A percentile compares a stretch with the other conserved stretches of the same genome.
Conservation (phyloP, 2,888 invertebrate species). For the Choristoneura rosaceana region DNA sequence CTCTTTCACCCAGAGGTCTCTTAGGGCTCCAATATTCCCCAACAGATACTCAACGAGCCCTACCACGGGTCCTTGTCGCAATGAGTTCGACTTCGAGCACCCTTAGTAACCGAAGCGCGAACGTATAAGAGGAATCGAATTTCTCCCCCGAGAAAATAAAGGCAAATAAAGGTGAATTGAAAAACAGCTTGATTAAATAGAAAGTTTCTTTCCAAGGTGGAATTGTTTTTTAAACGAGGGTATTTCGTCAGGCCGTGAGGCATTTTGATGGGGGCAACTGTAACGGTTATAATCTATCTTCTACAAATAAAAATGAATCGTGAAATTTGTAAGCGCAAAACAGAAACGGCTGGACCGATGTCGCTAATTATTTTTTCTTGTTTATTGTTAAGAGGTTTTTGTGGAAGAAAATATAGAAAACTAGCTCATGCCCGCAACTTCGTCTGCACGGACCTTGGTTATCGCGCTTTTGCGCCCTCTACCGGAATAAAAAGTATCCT, state of each 20-base stretch:
- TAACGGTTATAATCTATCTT: too few relatives aligned
- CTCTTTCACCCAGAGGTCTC: not conserved
- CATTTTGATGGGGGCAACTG: not conserved
- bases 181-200: conserved; percentile 41
- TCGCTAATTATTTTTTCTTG: too few relatives aligned
- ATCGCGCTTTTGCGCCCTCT: too few relatives aligned
- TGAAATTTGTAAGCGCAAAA: too few relatives aligned
- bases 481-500: too few relatives aligned
- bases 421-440: too few relatives aligned
- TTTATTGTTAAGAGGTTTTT: too few relatives aligned
- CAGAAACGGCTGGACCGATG: too few relatives aligned
- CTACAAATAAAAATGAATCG: too few relatives aligned
- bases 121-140: conserved; percentile 36
- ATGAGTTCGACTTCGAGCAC: conserved; percentile 21
- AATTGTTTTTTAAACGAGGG: conserved; percentile 28
- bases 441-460: too few relatives aligned
- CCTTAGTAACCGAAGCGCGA: conserved; percentile 31
- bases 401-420: too few relatives aligned
- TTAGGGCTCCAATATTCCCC: not conserved
- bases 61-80: not conserved
- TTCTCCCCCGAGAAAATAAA: conserved; percentile 35
- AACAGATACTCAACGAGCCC: not conserved
- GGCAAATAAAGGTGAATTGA: conserved; percentile 40
- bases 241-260: not conserved
- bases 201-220: conserved; percentile 16